Base-by-base conservation (phyloP, 2,797 vertebrate species). In the Echeneis naucrates region DNA sequence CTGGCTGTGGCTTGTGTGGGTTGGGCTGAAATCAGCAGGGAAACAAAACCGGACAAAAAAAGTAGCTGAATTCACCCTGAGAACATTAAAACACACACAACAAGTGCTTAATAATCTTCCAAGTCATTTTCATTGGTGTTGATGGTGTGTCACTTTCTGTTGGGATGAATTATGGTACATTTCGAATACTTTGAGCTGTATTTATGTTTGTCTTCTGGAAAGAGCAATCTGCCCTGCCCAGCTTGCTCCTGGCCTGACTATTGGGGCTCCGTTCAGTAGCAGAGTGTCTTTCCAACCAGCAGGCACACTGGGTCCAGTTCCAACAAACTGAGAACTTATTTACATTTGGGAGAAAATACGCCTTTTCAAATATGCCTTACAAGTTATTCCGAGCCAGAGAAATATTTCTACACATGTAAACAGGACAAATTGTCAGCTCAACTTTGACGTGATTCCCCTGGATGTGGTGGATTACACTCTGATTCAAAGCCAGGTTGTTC, bases 361-460 rank as follows among this genome's bases (percentile, higher is more conserved):
- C 87, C 80, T 87, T 85, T 90, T 87, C 78, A 88, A 92, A 91
- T 81, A 78, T 80, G 75, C 77, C 85, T 84, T 85, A 82, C 75
- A 88, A 87, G 85, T 77, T 40, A 71, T 83, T 90, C 82, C 81
- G 80, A 81, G 87, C 85, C 88, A 90, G 84, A 79, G 66, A 89
- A 90, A 92, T 88, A 80, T 87, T 89, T 83, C 86, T 83, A 84
- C 82, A 70, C 86, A 84, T 87, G 89, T 90, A 91, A 91, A 90
- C 89, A 91, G 89, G 80, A 89, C 82, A 90, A 90, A 92, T 92
- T 90, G 86, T 90, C 87, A 90, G 87, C 81, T 86, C 82, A 73
- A 82, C 82, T 91, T 92, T 89, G 87, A 91, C 89, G 81, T 80
- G 88, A 88, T 90, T 92, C 81, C 84, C 77, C 87, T 93, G 89